phyloP scores from a whole-genome alignment of 2,888 invertebrate genomes.

The Epistrophella euchroma region DNA sequence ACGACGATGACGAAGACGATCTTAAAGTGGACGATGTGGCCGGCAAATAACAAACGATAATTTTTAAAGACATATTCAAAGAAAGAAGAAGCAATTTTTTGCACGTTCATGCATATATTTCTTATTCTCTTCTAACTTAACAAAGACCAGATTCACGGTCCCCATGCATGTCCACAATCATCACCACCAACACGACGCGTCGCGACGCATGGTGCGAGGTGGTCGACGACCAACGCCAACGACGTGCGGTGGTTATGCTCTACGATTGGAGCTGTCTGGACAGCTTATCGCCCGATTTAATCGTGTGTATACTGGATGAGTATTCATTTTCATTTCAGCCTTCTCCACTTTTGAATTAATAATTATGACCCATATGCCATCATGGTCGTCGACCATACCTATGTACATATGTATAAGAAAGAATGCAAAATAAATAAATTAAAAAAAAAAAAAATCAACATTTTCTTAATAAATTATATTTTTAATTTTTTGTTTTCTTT shows the following conservation, averaged over 20 bases:
- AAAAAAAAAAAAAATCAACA: conserved; percentile 25
- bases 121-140: conserved; percentile 30
- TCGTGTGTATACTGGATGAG: conserved; percentile 71
- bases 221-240: too few relatives aligned
- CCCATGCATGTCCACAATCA: conserved; percentile 35
- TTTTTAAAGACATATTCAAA: conserved; percentile 59
- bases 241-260: neutral
- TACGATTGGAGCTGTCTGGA: conserved; percentile 60
- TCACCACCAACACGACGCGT: neutral
- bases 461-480: conserved; percentile 60
- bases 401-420: too few relatives aligned
- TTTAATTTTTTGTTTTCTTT: conserved; percentile 52
- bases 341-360: conserved; percentile 61
- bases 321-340: conserved; percentile 59
- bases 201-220: neutral
- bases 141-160: conserved; percentile 56
- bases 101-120: conserved; percentile 44
- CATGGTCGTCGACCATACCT: conserved; percentile 4
- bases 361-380: conserved; percentile 74
- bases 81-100: conserved; percentile 48
- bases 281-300: conserved; percentile 71
- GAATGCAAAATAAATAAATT: conserved; percentile 53
- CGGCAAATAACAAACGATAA: conserved; percentile 69
- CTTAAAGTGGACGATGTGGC: conserved; percentile 25
- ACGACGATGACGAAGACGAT: conserved; percentile 22